These are phyloP conservation scores for Xylophagus ater DNA, from an alignment of 2,888 invertebrate species.

Conservation along the genomic window DNA sequence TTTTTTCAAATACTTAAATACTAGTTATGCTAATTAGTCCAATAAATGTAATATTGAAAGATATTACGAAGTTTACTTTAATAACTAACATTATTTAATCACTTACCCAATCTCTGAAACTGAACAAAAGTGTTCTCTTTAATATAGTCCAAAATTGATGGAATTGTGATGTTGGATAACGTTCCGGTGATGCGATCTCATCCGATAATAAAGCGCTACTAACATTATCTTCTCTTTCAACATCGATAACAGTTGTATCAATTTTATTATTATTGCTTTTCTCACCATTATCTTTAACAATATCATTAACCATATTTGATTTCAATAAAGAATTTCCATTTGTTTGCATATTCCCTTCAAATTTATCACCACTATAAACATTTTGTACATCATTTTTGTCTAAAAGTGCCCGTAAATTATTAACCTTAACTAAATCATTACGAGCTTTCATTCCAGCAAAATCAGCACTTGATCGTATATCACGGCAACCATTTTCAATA, in stretches of 20 bases:
- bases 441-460: slow-evolving; percentile 49
- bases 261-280: too few species aligned
- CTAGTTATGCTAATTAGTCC: too few species aligned
- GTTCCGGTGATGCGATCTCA: slow-evolving; percentile 49
- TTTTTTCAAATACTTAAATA: too few species aligned
- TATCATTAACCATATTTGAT: slow-evolving; percentile 51
- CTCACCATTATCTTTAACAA: slow-evolving; percentile 44
- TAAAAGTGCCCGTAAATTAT: slow-evolving; percentile 38
- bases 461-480: slow-evolving; percentile 61
- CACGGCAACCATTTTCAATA: slow-evolving; percentile 72
- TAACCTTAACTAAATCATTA: slow-evolving; percentile 45
- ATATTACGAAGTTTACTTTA: too few species aligned
- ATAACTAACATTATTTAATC: background rate
- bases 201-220: slow-evolving; percentile 59
- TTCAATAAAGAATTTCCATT: slow-evolving; percentile 37
- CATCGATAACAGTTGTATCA: slow-evolving; percentile 33
- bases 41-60: too few species aligned
- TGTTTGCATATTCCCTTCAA: slow-evolving; percentile 24
- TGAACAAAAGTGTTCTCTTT: slow-evolving; percentile 72
- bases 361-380: slow-evolving; percentile 30
- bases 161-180: slow-evolving; percentile 74
- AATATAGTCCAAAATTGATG: slow-evolving; percentile 82
- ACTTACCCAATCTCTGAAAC: slow-evolving; percentile 76
- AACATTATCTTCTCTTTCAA: slow-evolving; percentile 58
- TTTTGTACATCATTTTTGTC: slow-evolving; percentile 44